A percentile compares a stretch with the other conserved stretches of the same genome.
Evolutionary conservation across 2,797 vertebrate genomes (phyloP).

Genomic region (Pagetopsis macropterus): DNA sequence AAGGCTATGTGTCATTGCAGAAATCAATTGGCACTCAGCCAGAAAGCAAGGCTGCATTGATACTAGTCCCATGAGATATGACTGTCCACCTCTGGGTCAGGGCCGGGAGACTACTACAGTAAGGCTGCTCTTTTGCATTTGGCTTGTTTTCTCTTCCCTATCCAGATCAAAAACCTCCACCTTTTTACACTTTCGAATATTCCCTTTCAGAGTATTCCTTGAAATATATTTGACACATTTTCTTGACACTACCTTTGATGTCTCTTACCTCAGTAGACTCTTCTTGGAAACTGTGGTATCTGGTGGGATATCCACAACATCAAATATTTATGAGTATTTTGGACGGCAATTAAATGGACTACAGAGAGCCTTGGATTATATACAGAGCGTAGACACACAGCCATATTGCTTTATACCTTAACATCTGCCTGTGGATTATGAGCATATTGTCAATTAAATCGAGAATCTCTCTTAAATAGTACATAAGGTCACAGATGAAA

Average conservation of each 20-base stretch:
- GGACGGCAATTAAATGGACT: constrained; percentile 68
- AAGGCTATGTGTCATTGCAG: constrained; percentile 63
- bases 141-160: constrained; percentile 19
- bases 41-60: constrained; percentile 72
- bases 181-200: constrained; percentile 63
- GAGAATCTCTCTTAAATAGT: constrained; percentile 18
- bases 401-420: constrained; percentile 34
- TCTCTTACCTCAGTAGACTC: constrained; percentile 66
- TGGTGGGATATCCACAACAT: constrained; percentile 65
- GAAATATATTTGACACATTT: constrained; percentile 68
- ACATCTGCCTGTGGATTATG: constrained; percentile 35
- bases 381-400: constrained; percentile 10
- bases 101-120: constrained; percentile 36
- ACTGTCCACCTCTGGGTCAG: constrained; percentile 55
- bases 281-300: constrained; percentile 66
- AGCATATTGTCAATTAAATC: constrained; percentile 31
- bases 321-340: constrained; percentile 72
- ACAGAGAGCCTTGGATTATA: constrained; percentile 44
- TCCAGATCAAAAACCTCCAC: constrained; percentile 57
- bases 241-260: constrained; percentile 78
- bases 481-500: constrained; percentile 17
- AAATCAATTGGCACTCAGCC: constrained; percentile 77
- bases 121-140: constrained; percentile 32
- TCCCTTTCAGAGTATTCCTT: constrained; percentile 67
- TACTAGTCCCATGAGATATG: constrained; percentile 60